phyloP scores from a whole-genome alignment of 2,113 vertebrate species.

The Phylloscopus trochilus region DNA sequence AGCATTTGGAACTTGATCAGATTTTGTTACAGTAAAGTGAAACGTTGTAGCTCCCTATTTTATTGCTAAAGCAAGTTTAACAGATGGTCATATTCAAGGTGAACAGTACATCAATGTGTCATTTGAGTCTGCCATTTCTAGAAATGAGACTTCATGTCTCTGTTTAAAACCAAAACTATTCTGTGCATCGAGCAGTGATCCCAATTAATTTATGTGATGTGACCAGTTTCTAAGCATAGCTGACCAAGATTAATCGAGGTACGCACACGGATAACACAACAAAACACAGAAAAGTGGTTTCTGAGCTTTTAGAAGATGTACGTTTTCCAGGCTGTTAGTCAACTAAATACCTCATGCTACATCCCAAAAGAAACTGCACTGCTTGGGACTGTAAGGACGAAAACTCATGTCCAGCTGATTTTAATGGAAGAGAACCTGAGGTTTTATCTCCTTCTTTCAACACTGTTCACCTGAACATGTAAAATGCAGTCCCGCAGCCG shows the following conservation, averaged over 20 bases:
- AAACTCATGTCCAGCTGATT: neutral
- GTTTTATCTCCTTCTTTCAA: neutral
- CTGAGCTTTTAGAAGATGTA: neutral
- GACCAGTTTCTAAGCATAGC: neutral
- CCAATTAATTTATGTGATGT: neutral
- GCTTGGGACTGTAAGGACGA: neutral
- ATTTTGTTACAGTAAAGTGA: neutral
- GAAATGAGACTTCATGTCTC: neutral
- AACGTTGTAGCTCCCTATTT: neutral
- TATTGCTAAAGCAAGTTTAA: neutral
- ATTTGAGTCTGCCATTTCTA: neutral
- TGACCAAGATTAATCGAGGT: accelerated
- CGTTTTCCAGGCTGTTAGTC: neutral
- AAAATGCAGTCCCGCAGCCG: neutral
- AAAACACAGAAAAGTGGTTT: neutral
- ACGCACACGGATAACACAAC: neutral
- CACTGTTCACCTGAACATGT: neutral
- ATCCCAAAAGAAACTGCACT: neutral
- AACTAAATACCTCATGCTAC: neutral
- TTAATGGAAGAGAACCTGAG: neutral
- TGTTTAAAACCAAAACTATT: neutral
- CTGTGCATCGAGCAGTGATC: neutral
- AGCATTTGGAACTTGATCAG: neutral
- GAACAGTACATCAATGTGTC: neutral
- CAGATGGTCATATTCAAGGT: neutral